Base-by-base conservation (phyloP, 2,797 vertebrate species). In the Brachyalestes nurse region DNA sequence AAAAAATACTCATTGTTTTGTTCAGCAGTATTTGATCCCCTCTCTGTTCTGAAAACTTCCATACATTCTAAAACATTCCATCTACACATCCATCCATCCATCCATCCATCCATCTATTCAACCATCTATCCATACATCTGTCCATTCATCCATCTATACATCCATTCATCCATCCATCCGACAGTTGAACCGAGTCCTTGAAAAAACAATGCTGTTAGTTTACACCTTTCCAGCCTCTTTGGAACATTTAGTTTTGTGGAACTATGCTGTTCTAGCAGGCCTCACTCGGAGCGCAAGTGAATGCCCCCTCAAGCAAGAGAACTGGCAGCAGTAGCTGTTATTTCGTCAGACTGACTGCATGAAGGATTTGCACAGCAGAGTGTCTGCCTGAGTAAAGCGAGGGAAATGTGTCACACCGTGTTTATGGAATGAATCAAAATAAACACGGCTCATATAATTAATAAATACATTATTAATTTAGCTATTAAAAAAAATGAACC, bases 391-490 rank as follows among this genome's bases (percentile, higher is more conserved):
- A 79, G 49, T 34, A 72, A 49, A 34, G 8, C 21, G n/a, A 7
- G 28, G 58, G 47, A 38, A 72, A 61, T 0, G 17, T 47, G 21
- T 53, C 25, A 55, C 60, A 25, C 62, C 53, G 58, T 53, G 58
- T 73, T 80, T 74, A 49, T 51, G n/a, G 17, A 66, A 42, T 42
- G 66, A 67, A 80, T 80, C 53, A 58, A 58, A 47, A 62, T 80
- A 74, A 75, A 80, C 69, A 28, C 19, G 12, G 9, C 61, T 57
- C 40, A 17, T 45, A 67, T 67, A 75, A 66, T 58, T 64, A 66
- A 67, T 60, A 25, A 21, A 60, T 80, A 7, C 21, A 66, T 74
- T 64, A 80, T 75, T 80, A 60, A 69, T 58, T 67, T 25, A 47
- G 28, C 34, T 51, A 42, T 73, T 73, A 66, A 25, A 73, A 25